Conservation (phyloP, 2,113 vertebrate species). For the Oryctolagus cuniculus region mOryCun1.1 NC_091441.1:23302001-23302500, state of each 20-base stretch:
- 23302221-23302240: slow-evolving; percentile 17
- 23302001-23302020: no score
- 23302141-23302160: not conserved
- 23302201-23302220: slow-evolving; percentile 52
- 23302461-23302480: not conserved
- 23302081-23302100: slow-evolving; percentile 24
- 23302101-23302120: not conserved
- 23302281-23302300: not conserved
- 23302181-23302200: not conserved
- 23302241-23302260: slow-evolving; percentile 45
- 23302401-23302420: fast-evolving
- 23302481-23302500: slow-evolving; percentile 50
- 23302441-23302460: not conserved
- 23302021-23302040: not conserved
- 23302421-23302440: not conserved
- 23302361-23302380: fast-evolving
- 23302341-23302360: fast-evolving
- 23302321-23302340: fast-evolving
- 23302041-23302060: not conserved
- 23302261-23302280: not conserved
- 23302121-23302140: not conserved
- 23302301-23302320: not conserved
- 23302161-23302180: not conserved
- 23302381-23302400: fast-evolving
- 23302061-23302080: not conserved